A percentile compares a stretch with the other conserved stretches of the same genome.
Evolutionary conservation across 2,888 invertebrate genomes (phyloP).

Genomic region (Rhingia rostrata): DNA sequence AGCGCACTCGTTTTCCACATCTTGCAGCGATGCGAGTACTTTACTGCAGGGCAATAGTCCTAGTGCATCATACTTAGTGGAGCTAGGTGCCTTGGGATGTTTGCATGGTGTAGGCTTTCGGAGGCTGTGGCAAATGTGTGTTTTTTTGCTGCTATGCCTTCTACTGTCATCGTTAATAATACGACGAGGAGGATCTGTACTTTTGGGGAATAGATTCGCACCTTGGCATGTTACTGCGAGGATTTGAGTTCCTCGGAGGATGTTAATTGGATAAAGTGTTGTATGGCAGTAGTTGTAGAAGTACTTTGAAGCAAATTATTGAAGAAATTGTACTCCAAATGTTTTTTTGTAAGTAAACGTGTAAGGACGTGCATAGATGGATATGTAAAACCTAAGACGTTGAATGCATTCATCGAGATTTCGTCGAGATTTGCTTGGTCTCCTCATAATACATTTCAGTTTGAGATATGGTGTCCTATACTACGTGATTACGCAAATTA

Average conservation of each 20-base stretch:
- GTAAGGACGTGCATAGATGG: too few species aligned
- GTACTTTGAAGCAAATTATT: too few species aligned
- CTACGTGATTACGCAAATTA: too few species aligned
- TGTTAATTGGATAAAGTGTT: slow-evolving; percentile 49
- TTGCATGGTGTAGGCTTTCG: slow-evolving; percentile 14
- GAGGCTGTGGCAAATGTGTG: slow-evolving; percentile 21
- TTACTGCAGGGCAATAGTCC: slow-evolving; percentile 61
- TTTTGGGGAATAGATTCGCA: slow-evolving; percentile 64
- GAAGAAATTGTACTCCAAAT: too few species aligned
- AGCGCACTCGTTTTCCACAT: slow-evolving; percentile 51
- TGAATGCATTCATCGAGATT: too few species aligned
- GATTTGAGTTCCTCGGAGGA: slow-evolving; percentile 59
- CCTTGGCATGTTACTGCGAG: slow-evolving; percentile 71
- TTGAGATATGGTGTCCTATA: too few species aligned
- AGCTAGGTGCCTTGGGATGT: slow-evolving; percentile 22
- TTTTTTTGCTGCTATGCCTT: slow-evolving; percentile 21
- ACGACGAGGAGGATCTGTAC: slow-evolving; percentile 33
- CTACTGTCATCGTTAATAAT: slow-evolving; percentile 68
- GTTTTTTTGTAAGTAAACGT: too few species aligned
- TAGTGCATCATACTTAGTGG: slow-evolving; percentile 69
- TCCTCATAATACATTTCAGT: too few species aligned
- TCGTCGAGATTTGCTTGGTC: too few species aligned
- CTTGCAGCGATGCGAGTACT: slow-evolving; percentile 42
- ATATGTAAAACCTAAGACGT: too few species aligned
- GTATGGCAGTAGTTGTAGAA: too few species aligned